Evolutionary conservation across 2,113 vertebrate species (phyloP), one percentile per base, ranked within the genome.

Genomic region (Malurus cyaneus): DNA sequence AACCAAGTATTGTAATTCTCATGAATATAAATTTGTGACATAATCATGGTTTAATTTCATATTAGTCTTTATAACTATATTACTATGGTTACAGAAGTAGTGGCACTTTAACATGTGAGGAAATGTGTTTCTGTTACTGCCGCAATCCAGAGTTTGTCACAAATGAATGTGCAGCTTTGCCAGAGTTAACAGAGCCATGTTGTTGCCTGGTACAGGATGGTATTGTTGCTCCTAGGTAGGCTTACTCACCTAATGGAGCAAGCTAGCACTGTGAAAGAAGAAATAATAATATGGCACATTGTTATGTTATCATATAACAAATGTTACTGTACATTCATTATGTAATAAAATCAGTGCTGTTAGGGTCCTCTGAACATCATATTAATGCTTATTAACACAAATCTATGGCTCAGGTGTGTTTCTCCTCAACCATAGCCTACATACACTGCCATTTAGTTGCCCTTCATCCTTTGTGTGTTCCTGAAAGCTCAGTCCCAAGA

Each of bases 21-120:
- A 19, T 71, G 14, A 71, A 80, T 70, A 67, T 26, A 66, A 42
- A 36, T 91, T 62, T 71, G 64, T 64, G 82, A 41, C 53, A 88
- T 83, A 92, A 81, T 74, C 52, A 16, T 52, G 49, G 24, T 52
- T 92, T 93, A 69, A 80, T 80, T 90, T 77, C 14, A 62, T 73
- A 42, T 80, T 24, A 34, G 69, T 62, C 64, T 66, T 86, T 54
- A 49, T 59, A 61, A 24, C 71, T 85, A 0, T 9, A 88, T 96
- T 88, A 34, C 79, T 79, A 42, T 88, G 92, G 82, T 86, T 86
- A 88, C 88, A 70, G 47, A 39, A 83, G 2, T 11, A 67, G 60
- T 1, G 0, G 29, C 23, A 31, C 62, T 72, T 66, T 29, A 44
- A 17, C 44, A 8, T 1, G 14, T 41, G 42, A 64, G 59, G 73